Conservation (phyloP, 2,888 invertebrate species). For the Ditula angustiorana region DNA sequence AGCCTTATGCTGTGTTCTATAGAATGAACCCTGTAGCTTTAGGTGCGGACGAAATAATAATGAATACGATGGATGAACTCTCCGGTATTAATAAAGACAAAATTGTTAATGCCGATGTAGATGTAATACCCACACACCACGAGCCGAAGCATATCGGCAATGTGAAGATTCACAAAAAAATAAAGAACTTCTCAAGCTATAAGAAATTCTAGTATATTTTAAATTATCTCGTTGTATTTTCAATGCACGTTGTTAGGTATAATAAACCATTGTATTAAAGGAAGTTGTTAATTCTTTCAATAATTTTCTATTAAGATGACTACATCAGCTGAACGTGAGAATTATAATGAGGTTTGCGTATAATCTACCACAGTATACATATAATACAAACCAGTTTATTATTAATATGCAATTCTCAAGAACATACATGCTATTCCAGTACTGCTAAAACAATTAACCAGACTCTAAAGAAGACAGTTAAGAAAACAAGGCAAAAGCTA, state of each 20-base stretch:
- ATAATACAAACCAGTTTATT: too few relatives aligned
- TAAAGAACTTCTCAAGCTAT: slow-evolving; percentile 47
- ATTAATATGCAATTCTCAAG: too few relatives aligned
- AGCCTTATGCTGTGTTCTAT: slow-evolving; percentile 67
- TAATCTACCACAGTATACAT: too few relatives aligned
- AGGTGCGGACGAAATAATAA: slow-evolving; percentile 47
- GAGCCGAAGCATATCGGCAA: slow-evolving; percentile 43
- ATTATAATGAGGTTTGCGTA: too few relatives aligned
- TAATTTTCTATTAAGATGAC: background rate
- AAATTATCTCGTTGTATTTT: background rate
- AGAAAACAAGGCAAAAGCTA: too few relatives aligned
- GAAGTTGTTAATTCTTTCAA: background rate
- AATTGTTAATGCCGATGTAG: slow-evolving; percentile 41
- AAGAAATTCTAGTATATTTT: background rate
- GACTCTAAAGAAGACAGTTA: too few relatives aligned
- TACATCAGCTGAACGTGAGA: too few relatives aligned
- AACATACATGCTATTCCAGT: too few relatives aligned
- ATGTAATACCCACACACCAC: slow-evolving; percentile 28
- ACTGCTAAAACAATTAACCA: too few relatives aligned
- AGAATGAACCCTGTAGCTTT: slow-evolving; percentile 58
- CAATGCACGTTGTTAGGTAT: slow-evolving; percentile 2
- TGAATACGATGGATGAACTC: slow-evolving; percentile 43
- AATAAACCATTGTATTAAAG: background rate
- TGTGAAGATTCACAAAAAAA: slow-evolving; percentile 50
- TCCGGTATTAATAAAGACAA: slow-evolving; percentile 44